Conservation (phyloP, 2,113 vertebrate genomes). For the Silurus glanis region DNA sequence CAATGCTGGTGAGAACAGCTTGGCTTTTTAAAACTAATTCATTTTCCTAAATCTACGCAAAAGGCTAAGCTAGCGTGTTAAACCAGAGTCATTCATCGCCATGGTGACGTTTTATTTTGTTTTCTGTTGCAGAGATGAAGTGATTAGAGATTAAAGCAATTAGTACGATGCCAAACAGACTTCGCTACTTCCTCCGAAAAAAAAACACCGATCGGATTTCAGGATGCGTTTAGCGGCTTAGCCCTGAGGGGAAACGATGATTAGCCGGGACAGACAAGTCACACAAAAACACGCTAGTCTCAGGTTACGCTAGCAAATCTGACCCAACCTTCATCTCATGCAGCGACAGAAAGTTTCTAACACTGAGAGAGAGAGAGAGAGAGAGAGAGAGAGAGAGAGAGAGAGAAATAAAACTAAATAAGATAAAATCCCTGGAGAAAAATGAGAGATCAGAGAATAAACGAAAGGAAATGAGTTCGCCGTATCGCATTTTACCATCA, state of each 20-base stretch:
- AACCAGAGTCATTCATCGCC: background rate
- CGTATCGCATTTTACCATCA: constrained; percentile 70
- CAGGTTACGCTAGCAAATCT: constrained; percentile 61
- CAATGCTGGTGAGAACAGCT: background rate
- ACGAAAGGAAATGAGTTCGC: constrained; percentile 69
- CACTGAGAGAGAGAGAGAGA: background rate
- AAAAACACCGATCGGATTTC: constrained; percentile 3
- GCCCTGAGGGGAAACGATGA: constrained; percentile 11
- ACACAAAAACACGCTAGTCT: constrained; percentile 69
- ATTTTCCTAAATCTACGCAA: background rate
- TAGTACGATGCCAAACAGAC: background rate
- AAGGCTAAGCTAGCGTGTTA: background rate
- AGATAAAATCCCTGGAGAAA: constrained; percentile 57
- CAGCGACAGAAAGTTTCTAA: constrained; percentile 42
- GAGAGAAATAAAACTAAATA: constrained; percentile 15
- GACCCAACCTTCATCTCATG: constrained; percentile 45
- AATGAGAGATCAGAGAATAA: constrained; percentile 68
- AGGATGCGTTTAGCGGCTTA: background rate
- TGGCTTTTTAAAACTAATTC: background rate
- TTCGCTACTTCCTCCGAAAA: background rate
- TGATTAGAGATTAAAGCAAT: background rate
- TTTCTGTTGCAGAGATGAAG: background rate
- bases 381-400: too few relatives aligned
- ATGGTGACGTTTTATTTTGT: background rate
- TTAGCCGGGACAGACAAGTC: constrained; percentile 15